Conservation (phyloP, 2,113 vertebrate genomes). For the Electrona antarctica region DNA sequence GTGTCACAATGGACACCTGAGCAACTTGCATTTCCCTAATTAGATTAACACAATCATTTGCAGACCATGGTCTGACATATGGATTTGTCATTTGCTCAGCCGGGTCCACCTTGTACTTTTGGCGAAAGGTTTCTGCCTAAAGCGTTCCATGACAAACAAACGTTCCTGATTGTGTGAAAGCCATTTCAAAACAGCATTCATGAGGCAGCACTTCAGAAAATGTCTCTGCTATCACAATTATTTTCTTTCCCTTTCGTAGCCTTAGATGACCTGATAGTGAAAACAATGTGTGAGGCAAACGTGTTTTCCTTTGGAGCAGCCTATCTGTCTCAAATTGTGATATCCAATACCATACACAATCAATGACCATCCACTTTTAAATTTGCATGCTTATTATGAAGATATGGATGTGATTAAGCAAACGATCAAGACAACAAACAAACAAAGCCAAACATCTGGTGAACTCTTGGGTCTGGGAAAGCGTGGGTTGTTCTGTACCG, state of each 20-base stretch:
- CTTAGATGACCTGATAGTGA: not conserved
- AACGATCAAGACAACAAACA: slow-evolving; percentile 13
- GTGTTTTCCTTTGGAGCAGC: not conserved
- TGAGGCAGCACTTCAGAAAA: not conserved
- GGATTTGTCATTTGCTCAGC: no score
- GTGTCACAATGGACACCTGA: no score
- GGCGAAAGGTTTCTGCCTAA: not conserved
- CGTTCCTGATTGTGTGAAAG: not conserved
- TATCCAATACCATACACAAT: slow-evolving; percentile 1
- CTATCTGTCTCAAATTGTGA: not conserved
- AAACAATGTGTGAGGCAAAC: slow-evolving; percentile 1
- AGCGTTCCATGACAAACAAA: slow-evolving; percentile 4
- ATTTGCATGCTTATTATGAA: not conserved
- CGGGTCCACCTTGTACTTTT: no score
- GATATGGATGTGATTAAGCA: slow-evolving; percentile 6
- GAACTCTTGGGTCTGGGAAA: slow-evolving; percentile 46
- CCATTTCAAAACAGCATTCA: not conserved
- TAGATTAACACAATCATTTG: no score
- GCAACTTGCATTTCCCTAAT: no score
- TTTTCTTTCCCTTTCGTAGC: not conserved
- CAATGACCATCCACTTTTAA: not conserved
- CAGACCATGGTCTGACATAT: no score
- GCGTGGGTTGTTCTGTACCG: slow-evolving; percentile 41
- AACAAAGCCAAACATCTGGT: slow-evolving; percentile 49
- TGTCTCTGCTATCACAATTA: not conserved